phyloP scores from a whole-genome alignment of 2,888 invertebrate species.

The Scaptomyza tumidula region DNA sequence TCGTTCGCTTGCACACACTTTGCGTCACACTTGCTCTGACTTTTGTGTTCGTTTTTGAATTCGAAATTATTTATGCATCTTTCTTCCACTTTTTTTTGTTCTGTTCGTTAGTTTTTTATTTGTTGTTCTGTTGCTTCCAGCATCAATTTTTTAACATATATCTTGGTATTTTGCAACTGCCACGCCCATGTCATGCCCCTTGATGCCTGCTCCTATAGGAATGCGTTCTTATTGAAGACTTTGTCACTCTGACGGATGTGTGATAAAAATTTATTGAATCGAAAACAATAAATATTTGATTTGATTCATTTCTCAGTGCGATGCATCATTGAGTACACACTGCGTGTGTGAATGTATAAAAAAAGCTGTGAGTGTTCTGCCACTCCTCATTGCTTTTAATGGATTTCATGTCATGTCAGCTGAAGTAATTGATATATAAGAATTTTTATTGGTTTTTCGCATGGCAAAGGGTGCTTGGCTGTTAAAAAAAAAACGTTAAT shows the following conservation, averaged over 20 bases:
- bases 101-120: conserved; percentile 3
- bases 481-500: no score
- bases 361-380: conserved; percentile 2
- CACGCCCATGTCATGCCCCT: conserved; percentile 34
- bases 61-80: conserved; percentile 54
- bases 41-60: conserved; percentile 13
- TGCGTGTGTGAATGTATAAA: conserved; percentile 1
- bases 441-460: conserved; percentile 27
- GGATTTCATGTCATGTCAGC: conserved; percentile 57
- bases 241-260: conserved; percentile 57
- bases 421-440: conserved; percentile 67
- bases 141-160: conserved; percentile 18
- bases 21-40: conserved; percentile 23
- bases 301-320: conserved; percentile 70
- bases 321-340: conserved; percentile 19
- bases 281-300: conserved; percentile 79
- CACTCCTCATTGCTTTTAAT: conserved; percentile 65
- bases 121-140: conserved; percentile 23
- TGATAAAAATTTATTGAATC: conserved; percentile 80
- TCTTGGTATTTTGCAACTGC: conserved; percentile 40
- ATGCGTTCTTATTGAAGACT: conserved; percentile 42
- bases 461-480: not conserved
- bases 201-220: conserved; percentile 42
- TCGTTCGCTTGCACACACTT: conserved; percentile 25
- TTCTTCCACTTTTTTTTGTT: conserved; percentile 42